These are phyloP conservation scores for Idaea straminata DNA, from an alignment of 2,888 invertebrate genomes.

Conservation along the genomic window DNA sequence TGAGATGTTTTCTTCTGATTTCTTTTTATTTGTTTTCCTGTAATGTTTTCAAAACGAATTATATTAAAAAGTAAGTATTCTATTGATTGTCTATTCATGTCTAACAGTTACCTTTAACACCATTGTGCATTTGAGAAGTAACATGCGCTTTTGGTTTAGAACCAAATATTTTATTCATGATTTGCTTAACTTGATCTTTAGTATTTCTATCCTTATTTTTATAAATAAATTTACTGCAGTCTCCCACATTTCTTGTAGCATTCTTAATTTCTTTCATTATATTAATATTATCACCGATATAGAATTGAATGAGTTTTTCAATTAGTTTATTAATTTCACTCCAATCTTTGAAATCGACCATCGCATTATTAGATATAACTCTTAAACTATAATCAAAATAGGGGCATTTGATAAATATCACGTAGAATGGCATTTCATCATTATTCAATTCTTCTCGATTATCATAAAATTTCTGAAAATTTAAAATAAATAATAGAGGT, in stretches of 20 bases:
- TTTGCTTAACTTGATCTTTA: constrained; percentile 62
- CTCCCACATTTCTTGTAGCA: constrained; percentile 15
- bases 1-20: constrained; percentile 32
- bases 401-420: constrained; percentile 79
- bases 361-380: constrained; percentile 65
- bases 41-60: constrained; percentile 12
- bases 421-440: constrained; percentile 62
- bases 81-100: not conserved
- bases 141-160: constrained; percentile 48
- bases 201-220: constrained; percentile 22
- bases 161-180: constrained; percentile 63
- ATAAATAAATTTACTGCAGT: too few relatives aligned
- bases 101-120: constrained; percentile 58
- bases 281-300: constrained; percentile 45
- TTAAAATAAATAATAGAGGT: constrained; percentile 4
- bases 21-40: constrained; percentile 57
- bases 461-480: constrained; percentile 32
- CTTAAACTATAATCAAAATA: constrained; percentile 75
- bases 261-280: constrained; percentile 35
- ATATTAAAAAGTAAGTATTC: not conserved
- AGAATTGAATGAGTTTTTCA: constrained; percentile 57
- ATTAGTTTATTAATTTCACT: constrained; percentile 51
- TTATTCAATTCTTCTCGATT: constrained; percentile 31
- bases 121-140: constrained; percentile 58
- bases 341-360: constrained; percentile 80